Evolutionary conservation across 1,140 invertebrate species (phyloP).

Genomic region (Aphidius gifuensis): DNA sequence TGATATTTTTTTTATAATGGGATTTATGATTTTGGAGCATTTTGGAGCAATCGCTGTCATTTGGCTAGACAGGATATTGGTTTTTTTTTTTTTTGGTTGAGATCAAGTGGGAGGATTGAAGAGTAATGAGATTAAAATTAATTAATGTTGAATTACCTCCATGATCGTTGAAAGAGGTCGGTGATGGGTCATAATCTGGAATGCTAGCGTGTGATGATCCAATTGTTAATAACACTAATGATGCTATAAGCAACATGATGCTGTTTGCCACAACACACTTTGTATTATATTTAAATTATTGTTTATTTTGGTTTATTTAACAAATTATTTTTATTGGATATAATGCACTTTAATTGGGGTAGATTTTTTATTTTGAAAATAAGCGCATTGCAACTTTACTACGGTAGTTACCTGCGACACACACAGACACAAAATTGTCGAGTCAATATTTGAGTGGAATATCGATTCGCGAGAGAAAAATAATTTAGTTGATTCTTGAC

Average conservation of each 20-base stretch:
- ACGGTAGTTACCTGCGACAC: slow-evolving; percentile 39
- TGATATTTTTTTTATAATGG: background rate
- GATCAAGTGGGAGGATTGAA: too few relatives aligned
- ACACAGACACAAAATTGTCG: slow-evolving; percentile 39
- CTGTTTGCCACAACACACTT: slow-evolving; percentile 25
- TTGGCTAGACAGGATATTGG: background rate
- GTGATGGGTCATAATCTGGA: slow-evolving; percentile 36
- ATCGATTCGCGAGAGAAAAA: slow-evolving; percentile 48
- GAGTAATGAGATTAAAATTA: too few relatives aligned
- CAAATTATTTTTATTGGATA: background rate
- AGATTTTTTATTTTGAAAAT: background rate
- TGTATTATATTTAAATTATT: slow-evolving; percentile 13
- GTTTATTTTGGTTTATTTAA: background rate
- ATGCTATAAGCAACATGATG: slow-evolving; percentile 40
- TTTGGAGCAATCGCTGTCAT: background rate
- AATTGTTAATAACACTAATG: slow-evolving; percentile 43
- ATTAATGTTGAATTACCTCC: slow-evolving; percentile 41
- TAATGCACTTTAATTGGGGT: too few relatives aligned
- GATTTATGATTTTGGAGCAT: background rate
- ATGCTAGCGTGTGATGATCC: slow-evolving; percentile 43
- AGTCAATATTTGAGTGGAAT: slow-evolving; percentile 54
- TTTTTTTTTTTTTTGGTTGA: background rate
- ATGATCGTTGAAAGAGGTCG: slow-evolving; percentile 51
- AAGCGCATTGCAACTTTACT: slow-evolving; percentile 37
- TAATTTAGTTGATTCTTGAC: slow-evolving; percentile 30